Conservation (phyloP, 2,888 invertebrate species). For the Rotaria socialis region DNA sequence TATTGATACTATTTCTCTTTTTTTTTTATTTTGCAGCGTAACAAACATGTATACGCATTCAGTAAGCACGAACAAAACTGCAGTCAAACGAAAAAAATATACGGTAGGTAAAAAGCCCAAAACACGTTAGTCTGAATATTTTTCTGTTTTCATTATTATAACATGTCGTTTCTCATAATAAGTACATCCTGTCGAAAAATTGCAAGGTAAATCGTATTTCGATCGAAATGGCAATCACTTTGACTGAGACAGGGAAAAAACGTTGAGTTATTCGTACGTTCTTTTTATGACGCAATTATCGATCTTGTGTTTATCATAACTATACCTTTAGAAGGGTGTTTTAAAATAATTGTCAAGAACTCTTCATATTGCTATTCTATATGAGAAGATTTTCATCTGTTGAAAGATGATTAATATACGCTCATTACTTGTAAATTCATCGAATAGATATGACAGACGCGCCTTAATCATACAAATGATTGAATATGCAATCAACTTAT, state of each 20-base stretch:
- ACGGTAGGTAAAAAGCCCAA: background rate
- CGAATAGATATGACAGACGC: background rate
- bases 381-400: background rate
- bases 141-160: background rate
- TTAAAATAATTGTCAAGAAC: background rate
- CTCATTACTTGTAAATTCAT: background rate
- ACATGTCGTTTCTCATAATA: background rate
- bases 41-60: background rate
- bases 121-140: background rate
- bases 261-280: too few relatives aligned
- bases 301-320: background rate
- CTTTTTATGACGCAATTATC: background rate
- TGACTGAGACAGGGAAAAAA: too few relatives aligned
- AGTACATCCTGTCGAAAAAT: background rate
- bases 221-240: background rate
- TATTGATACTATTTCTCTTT: background rate
- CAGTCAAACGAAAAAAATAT: background rate
- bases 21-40: background rate
- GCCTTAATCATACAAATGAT: too few relatives aligned
- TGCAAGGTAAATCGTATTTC: background rate
- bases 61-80: background rate
- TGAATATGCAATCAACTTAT: too few relatives aligned
- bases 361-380: background rate
- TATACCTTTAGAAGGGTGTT: background rate
- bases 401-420: background rate